Evolutionary conservation across 2,888 invertebrate species (phyloP), one percentile per base, ranked within the genome.

Genomic region (Agelastica alni): DNA sequence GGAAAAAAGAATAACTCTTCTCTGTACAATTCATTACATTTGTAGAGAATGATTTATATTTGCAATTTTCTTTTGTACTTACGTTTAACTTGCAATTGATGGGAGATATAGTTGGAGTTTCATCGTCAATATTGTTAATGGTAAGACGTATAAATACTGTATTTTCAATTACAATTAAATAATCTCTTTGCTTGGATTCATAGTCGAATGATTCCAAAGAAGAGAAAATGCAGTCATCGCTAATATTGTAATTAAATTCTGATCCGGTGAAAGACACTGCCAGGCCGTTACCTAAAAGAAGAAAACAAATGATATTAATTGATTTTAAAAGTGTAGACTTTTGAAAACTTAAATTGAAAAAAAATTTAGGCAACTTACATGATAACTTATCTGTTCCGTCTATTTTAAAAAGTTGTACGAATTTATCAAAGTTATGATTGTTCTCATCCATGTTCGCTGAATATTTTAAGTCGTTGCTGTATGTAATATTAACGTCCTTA

Each of bases 361-460:
- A n/a, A n/a, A n/a, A n/a, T n/a, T 5, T 31, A 5, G 10, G 6
- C 12, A 6, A 39, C 39, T 18, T 22, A 20, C 39, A 49, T n/a
- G 20, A 32, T 10, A 18, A 28, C 4, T 47, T 9, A 13, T 13
- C 12, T 6, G 13, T n/a, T 6, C 17, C 13, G 10, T 6, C 10
- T 10, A 47, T 37, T 39, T 28, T 20, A 28, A 47, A 47, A 2
- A 47, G 9, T 45, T 20, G 13, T 17, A 16, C 36, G 1, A 7
- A 6, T 1, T 26, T 10, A 31, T 36, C 6, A 7, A 22, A 47
- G 2, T 4, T 20, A 16, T 57, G 48, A 36, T 57, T 57, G 18
- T 57, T 57, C 45, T 57, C 57, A 41, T 57, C 31, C 57, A 57
- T 57, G 2, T 4, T 1, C 10, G 48, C 17, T 4, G 30, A n/a